Evolutionary conservation across 2,113 vertebrate species (phyloP).

Genomic region (Catagonus wagneri): DNA sequence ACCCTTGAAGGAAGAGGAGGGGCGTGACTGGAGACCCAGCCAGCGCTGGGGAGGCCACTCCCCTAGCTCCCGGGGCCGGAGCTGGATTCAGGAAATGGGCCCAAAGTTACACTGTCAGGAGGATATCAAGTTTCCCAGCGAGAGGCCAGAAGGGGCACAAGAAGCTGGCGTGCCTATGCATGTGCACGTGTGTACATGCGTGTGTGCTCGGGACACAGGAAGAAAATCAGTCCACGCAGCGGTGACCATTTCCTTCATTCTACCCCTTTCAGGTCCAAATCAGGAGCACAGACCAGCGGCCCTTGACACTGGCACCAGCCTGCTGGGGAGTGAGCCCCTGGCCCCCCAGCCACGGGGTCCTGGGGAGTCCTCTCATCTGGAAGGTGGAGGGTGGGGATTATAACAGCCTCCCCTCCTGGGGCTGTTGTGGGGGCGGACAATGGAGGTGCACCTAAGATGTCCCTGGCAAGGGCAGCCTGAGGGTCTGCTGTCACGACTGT

Average conservation of each 20-base stretch:
- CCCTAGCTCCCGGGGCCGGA: not conserved
- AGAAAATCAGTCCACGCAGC: accelerated
- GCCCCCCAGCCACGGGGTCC: accelerated
- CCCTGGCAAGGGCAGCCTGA: not conserved
- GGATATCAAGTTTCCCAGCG: not conserved
- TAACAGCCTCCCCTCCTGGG: not conserved
- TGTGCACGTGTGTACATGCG: too few species aligned
- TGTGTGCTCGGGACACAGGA: not conserved
- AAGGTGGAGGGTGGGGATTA: not conserved
- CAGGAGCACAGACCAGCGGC: not conserved
- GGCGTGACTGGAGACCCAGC: not conserved
- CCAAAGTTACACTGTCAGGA: not conserved
- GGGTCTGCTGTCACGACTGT: not conserved
- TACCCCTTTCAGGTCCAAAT: not conserved
- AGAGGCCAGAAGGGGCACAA: not conserved
- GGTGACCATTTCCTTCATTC: accelerated
- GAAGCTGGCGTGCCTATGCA: not conserved
- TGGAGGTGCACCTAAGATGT: not conserved
- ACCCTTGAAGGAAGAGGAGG: not conserved
- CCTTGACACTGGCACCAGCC: accelerated
- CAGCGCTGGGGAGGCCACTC: not conserved
- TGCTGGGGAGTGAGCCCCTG: accelerated
- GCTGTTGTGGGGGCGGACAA: too few species aligned
- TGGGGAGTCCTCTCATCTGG: not conserved
- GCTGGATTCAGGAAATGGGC: not conserved